Evolutionary conservation across 2,797 vertebrate species (phyloP).

Genomic region (Trachops cirrhosus): DNA sequence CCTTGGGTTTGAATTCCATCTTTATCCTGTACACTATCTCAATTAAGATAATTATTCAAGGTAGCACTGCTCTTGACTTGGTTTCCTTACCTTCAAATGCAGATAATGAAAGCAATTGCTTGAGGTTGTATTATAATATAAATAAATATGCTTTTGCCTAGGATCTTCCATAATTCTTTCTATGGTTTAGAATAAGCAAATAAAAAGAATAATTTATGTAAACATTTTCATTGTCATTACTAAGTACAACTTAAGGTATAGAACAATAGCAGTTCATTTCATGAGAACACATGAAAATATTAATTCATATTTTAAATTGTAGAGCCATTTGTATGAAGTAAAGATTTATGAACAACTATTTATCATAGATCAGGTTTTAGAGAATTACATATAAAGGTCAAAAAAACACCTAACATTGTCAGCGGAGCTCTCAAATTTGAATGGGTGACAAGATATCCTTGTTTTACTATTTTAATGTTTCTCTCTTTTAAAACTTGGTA

Average conservation of each 20-base stretch:
- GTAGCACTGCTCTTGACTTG: not conserved
- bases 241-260: not conserved
- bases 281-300: not conserved
- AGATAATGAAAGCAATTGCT: not conserved
- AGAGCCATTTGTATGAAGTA: not conserved
- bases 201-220: not conserved
- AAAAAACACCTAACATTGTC: not conserved
- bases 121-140: not conserved
- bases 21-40: not conserved
- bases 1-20: not conserved
- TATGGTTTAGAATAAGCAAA: not conserved
- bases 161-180: not conserved
- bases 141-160: not conserved
- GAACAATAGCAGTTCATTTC: not conserved
- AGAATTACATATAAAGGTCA: not conserved
- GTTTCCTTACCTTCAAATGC: not conserved
- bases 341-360: constrained; percentile 1
- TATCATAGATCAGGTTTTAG: not conserved
- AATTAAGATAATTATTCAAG: not conserved
- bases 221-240: not conserved
- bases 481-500: not conserved
- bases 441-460: not conserved
- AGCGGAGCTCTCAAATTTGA: not conserved
- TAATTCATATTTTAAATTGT: not conserved
- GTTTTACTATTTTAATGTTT: not conserved